These are phyloP conservation scores for Pentalonia nigronervosa DNA, from an alignment of 1,140 invertebrate genomes.

Conservation along the genomic window DNA sequence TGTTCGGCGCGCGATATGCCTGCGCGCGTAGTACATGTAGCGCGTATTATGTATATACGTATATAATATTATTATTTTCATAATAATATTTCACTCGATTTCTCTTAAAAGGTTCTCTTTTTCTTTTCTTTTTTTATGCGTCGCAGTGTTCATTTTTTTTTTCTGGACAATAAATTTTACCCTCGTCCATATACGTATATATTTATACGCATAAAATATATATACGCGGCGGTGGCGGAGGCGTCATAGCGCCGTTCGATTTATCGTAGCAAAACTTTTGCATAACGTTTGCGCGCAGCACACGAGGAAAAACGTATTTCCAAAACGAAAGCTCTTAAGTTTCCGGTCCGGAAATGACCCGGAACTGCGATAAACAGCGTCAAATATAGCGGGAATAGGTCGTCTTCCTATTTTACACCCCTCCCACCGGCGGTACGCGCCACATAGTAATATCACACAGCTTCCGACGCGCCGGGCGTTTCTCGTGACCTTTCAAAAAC, in stretches of 20 bases:
- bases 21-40: neutral
- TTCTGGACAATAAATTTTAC: slow-evolving; percentile 57
- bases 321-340: slow-evolving; percentile 51
- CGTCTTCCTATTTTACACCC: slow-evolving; percentile 51
- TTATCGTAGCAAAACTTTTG: slow-evolving; percentile 56
- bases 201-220: neutral
- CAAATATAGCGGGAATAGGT: slow-evolving; percentile 53
- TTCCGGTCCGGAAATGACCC: slow-evolving; percentile 57
- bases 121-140: neutral
- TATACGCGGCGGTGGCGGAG: neutral
- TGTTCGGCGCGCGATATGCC: slow-evolving; percentile 6
- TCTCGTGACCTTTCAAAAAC: slow-evolving; percentile 34
- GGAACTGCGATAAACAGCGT: slow-evolving; percentile 54
- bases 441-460: neutral
- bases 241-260: slow-evolving; percentile 36
- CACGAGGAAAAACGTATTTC: slow-evolving; percentile 36
- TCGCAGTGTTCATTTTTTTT: slow-evolving; percentile 14
- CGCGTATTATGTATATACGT: neutral
- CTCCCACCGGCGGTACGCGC: neutral
- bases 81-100: slow-evolving; percentile 57
- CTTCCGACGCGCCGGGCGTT: slow-evolving; percentile 9
- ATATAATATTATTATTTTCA: slow-evolving; percentile 35
- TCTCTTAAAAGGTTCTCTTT: slow-evolving; percentile 51
- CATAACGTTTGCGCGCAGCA: neutral
- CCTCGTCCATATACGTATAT: neutral